Percentiles rank a stretch among this genome's conserved stretches.
Conservation (phyloP, 2,113 vertebrate genomes). For the Peucedramus taeniatus region DNA sequence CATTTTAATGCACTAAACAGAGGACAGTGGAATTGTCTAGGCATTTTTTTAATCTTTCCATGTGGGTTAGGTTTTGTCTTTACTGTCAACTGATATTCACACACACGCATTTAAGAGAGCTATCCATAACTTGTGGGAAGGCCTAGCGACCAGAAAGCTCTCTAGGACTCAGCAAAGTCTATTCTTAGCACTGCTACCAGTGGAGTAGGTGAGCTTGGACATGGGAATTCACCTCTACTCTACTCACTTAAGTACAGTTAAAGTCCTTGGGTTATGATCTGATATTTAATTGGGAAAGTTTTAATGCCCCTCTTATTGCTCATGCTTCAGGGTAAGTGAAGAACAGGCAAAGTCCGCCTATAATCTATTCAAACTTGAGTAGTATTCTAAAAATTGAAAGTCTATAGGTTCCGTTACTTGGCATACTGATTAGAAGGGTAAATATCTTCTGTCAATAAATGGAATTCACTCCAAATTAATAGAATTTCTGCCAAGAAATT, state of each 20-base stretch:
- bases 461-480: background rate
- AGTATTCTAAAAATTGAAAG: background rate
- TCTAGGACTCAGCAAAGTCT: background rate
- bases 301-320: background rate
- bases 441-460: background rate
- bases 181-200: background rate
- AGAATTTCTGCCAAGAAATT: background rate
- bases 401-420: background rate
- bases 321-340: background rate
- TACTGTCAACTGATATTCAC: background rate
- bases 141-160: background rate
- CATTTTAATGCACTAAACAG: background rate
- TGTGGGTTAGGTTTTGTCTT: background rate
- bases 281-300: background rate
- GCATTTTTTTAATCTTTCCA: background rate
- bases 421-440: background rate
- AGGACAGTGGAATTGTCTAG: background rate
- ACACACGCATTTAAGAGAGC: background rate
- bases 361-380: background rate
- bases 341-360: background rate
- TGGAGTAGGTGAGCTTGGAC: background rate
- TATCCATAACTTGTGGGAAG: background rate
- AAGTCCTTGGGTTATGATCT: background rate
- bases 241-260: background rate
- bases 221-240: background rate